Conservation (phyloP, 2,113 vertebrate genomes). For the Apodemus speciosus region DNA sequence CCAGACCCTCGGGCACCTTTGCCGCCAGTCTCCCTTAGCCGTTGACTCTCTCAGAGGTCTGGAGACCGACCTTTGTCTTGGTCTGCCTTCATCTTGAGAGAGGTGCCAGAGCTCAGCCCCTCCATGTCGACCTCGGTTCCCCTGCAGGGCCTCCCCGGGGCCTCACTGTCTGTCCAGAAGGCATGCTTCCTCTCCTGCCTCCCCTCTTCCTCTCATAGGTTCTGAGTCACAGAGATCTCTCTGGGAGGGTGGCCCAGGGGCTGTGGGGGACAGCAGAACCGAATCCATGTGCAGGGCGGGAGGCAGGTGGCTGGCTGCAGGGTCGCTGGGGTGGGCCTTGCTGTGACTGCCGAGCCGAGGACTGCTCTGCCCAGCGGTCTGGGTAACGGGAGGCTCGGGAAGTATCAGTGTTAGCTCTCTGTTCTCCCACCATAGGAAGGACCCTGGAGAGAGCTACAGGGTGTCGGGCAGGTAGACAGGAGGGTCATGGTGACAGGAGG, state of each 20-base stretch:
- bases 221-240: background rate
- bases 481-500: background rate
- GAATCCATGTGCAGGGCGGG: background rate
- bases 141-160: background rate
- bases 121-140: background rate
- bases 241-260: background rate
- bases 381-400: background rate
- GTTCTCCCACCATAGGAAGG: background rate
- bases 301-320: background rate
- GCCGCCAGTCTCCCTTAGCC: fast-evolving
- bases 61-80: background rate
- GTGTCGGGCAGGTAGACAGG: background rate
- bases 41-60: background rate
- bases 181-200: fast-evolving
- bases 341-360: background rate
- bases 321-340: background rate
- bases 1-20: background rate
- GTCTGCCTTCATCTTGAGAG: background rate
- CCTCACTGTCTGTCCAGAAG: background rate
- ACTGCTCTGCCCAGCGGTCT: background rate
- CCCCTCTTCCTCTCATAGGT: background rate
- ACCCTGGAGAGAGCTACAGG: background rate
- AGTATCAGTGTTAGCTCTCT: background rate
- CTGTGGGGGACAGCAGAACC: background rate
- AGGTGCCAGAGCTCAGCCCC: background rate